A percentile compares a stretch with the other conserved stretches of the same genome.
Evolutionary conservation across 2,888 invertebrate genomes (phyloP).

Genomic region (Eurois occulta): DNA sequence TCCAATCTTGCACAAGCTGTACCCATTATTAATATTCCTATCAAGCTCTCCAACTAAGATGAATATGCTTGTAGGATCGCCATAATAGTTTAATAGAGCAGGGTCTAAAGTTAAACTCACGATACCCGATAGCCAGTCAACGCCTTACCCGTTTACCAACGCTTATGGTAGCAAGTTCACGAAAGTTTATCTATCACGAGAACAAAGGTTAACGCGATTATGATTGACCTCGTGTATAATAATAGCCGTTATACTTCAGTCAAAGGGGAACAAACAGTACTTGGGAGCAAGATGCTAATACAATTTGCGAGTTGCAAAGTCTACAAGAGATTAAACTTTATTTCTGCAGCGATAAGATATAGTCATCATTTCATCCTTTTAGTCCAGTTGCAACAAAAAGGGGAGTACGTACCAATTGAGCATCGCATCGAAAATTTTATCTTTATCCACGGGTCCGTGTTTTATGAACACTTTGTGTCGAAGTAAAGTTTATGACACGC

Average conservation of each 20-base stretch:
- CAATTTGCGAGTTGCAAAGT: constrained; percentile 30
- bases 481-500: constrained; percentile 77
- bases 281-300: constrained; percentile 28
- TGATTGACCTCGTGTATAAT: constrained; percentile 41
- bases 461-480: constrained; percentile 71
- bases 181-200: constrained; percentile 50
- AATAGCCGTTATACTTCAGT: constrained; percentile 18
- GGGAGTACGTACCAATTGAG: constrained; percentile 51
- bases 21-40: constrained; percentile 51
- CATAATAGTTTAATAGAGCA: constrained; percentile 39
- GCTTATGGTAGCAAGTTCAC: constrained; percentile 50
- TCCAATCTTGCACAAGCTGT: constrained; percentile 48
- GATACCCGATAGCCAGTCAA: constrained; percentile 38
- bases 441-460: constrained; percentile 56
- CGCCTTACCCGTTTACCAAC: constrained; percentile 21
- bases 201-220: constrained; percentile 47
- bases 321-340: constrained; percentile 21
- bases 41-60: constrained; percentile 40
- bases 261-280: neutral
- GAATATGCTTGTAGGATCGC: constrained; percentile 31
- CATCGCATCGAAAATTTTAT: constrained; percentile 40
- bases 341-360: constrained; percentile 3
- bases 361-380: constrained; percentile 26
- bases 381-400: constrained; percentile 26
- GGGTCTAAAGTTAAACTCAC: constrained; percentile 33